Percentiles rank a stretch among this genome's conserved stretches.
Evolutionary conservation across 1,140 invertebrate species (phyloP).

Genomic region (Drosophila tristis): DNA sequence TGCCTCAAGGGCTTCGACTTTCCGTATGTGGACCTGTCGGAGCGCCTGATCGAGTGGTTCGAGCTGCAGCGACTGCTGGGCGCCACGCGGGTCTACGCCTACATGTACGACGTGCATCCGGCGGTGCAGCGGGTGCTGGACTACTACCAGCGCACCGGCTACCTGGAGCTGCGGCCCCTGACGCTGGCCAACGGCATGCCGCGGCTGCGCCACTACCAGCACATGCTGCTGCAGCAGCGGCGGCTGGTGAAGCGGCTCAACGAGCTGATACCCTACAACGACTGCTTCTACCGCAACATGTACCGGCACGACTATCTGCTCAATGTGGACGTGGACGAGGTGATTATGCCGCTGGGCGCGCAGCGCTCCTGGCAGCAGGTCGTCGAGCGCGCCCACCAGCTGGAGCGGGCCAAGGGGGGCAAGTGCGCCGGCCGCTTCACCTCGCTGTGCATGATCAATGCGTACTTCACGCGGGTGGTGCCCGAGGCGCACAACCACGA

Average conservation of each 20-base stretch:
- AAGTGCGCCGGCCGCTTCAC: constrained; percentile 39
- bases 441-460: constrained; percentile 57
- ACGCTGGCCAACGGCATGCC: constrained; percentile 91
- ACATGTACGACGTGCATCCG: constrained; percentile 94
- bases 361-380: constrained; percentile 85
- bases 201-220: constrained; percentile 88
- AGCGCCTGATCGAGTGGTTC: constrained; percentile 96
- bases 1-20: constrained; percentile 97
- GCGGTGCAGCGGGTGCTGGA: constrained; percentile 93
- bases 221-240: constrained; percentile 87
- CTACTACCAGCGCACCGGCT: constrained; percentile 63
- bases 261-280: constrained; percentile 93
- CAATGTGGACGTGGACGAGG: constrained; percentile 91
- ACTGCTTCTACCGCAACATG: constrained; percentile 92
- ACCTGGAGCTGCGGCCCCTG: constrained; percentile 88
- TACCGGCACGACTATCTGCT: constrained; percentile 91
- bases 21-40: constrained; percentile 93
- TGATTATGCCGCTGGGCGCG: constrained; percentile 87
- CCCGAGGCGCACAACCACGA: constrained; percentile 53
- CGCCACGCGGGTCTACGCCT: constrained; percentile 95
- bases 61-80: constrained; percentile 94
- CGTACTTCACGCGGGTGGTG: constrained; percentile 56
- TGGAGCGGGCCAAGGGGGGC: neutral
- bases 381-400: constrained; percentile 5
- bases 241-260: constrained; percentile 86